Base-by-base conservation (phyloP, 2,888 invertebrate genomes). In the Agrochola lota region DNA sequence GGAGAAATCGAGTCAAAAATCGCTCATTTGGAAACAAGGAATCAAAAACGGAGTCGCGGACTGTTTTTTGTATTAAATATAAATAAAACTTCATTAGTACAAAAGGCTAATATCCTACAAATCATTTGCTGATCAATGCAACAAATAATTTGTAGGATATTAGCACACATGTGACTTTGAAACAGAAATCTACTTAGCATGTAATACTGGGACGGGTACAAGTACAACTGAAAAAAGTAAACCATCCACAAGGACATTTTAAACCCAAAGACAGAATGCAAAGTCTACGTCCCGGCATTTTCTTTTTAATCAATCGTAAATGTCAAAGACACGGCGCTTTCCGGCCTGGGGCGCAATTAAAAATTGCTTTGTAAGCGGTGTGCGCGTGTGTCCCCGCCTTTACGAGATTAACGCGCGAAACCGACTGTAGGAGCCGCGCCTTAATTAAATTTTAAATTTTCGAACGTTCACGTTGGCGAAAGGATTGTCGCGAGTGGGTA, bases 391-490 rank as follows among this genome's bases (percentile, higher is more conserved):
- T 93, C 88, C 90, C 86, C 74, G 91, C 91, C 94, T 94, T 94
- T 93, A 93, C 92, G 90, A 92, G 94, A 94, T 94, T 94, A 95
- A 93, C 94, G 92, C 92, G 92, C 91, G 92, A 90, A 92, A 91
- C 92, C 91, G 89, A 91, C 90, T 88, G 92, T 87, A 90, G 90
- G 87, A 89, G 88, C 89, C 87, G 79, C 87, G 92, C 92, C 92
- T 93, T 94, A 94, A 94, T 94, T 95, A 94, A 94, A 95, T 95
- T 95, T 95, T 83, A 88, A 89, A 95, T 93, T 94, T 94, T 94
- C 92, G 92, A 94, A 94, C 91, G 90, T 92, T 92, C 90, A 90
- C 91, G 90, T 90, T 86, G 84, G 89, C 85, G 87, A 90, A 91
- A 91, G 91, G 90, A 91, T 91, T 92, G 91, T 89, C 89, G 86